Evolutionary conservation across 2,888 invertebrate genomes (phyloP), one percentile per base, ranked within the genome.

Genomic region (Rhagophthalmus giganteus): DNA sequence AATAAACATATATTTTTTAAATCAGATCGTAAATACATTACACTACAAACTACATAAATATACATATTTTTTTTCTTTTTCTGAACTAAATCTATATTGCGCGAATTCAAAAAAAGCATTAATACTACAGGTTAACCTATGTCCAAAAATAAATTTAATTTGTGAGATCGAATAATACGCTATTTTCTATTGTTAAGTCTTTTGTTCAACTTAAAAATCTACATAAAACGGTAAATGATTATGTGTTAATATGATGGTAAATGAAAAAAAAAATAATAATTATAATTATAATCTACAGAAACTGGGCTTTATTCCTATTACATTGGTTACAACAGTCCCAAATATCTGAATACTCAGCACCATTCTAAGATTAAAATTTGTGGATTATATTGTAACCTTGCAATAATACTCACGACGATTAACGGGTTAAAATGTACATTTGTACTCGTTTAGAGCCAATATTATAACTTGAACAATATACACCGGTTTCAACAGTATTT

Each of bases 381-480:
- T 5, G 20, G 20, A 5, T 20, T 5, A 20, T 20, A 12, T 15
- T 31, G 7, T 34, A 11, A 32, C n/a, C 11, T 27, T 24, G 12
- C 15, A 34, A 25, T 47, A 47, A 47, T 47, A 47, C 46, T 47
- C 35, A 28, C 28, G 12, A 34, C 27, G 33, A n/a, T 32, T 38
- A 38, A 44, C 44, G 35, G 30, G 16, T 26, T 45, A 45, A 53
- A 47, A 61, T 64, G 32, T 50, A 50, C 63, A 62, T 72, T 73
- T 73, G 73, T 73, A 73, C 72, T 71, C 72, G 70, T 73, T 71
- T 71, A 71, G 70, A 5, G 3, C 4, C 3, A 3, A 20, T 20
- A 20, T 20, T 7, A 20, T 5, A 20, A 20, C 4, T 3, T 7
- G 7, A 20, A 20, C 7, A n/a, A 20, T 20, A 20, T 7, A 5